Evolutionary conservation across 2,797 vertebrate species (phyloP), one percentile per base, ranked within the genome.

Genomic region (Spea hammondii): DNA sequence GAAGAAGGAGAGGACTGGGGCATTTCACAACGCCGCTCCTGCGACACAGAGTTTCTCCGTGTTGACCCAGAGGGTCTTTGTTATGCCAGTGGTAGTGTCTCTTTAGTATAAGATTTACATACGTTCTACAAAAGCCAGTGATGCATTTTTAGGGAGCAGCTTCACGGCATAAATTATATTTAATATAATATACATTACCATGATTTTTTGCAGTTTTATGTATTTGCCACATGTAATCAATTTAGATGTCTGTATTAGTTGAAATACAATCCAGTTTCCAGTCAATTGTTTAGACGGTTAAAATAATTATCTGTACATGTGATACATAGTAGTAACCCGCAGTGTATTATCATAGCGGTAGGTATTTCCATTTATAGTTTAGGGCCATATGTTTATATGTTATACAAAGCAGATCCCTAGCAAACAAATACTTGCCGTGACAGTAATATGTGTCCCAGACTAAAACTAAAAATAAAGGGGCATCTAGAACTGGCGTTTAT

Each of bases 71-170:
- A 32, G 0, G 32, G 32, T 32, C 32, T 1, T 32, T 32, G 32
- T 32, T 32, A 32, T 32, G 32, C 32, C 32, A 32, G 32, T 44
- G 59, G 14, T 62, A 44, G n/a, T 17, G 12, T 12, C 17, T 74
- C 32, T 74, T 73, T 53, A 49, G 8, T 67, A 8, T n/a, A 68
- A 57, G 13, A 76, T 76, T 60, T 69, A 68, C 54, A 57, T 53
- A 4, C 55, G 59, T 67, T 64, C 74, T 48, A 45, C 12, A 76
- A 54, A 66, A 68, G 32, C 46, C 74, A 68, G n/a, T 76, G 74
- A 17, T 69, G 64, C 50, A 47, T 54, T 75, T 8, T 67, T 67
- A 55, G 51, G 6, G 49, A 48, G 44, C 49, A 66, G 17, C 64
- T 66, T 55, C 64, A 11, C 64, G 54, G 64, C 14, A 67, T 51